Evolutionary conservation across 2,113 vertebrate genomes (phyloP), one percentile per base, ranked within the genome.

Genomic region (Rana temporaria): DNA sequence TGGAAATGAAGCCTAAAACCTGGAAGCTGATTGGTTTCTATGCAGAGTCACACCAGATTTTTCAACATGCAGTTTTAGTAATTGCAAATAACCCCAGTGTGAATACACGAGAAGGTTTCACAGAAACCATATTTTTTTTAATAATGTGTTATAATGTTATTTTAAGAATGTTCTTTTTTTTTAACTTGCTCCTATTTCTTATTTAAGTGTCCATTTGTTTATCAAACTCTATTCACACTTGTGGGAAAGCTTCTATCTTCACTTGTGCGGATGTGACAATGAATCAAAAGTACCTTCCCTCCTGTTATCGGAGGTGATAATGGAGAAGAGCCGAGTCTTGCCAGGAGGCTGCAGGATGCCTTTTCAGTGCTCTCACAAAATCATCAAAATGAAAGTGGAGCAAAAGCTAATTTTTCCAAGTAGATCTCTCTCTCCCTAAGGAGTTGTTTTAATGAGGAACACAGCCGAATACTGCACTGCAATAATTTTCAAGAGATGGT

Each of bases 231-330:
- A 82, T 89, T 91, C 86, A 78, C 85, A 83, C 87, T 85, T 87
- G 84, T 79, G 53, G 66, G 69, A 22, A 86, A 82, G 57, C n/a
- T 82, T 86, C 84, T 88, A 85, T 84, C 79, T 77, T 86, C 86
- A 84, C 84, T 88, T 86, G 80, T 88, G 82, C 75, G 83, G 86
- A 88, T 26, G 84, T 86, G 89, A 87, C 85, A 89, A 87, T 63
- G 86, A 88, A 87, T 85, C 79, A 52, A 67, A 90, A 91, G 80
- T 64, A 74, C 34, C 24, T 86, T 85, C 66, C 83, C 63, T 85
- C 86, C 74, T 84, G 67, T 86, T 86, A 85, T 59, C 85, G n/a
- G 65, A 90, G 84, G 89, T 88, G 89, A 92, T 90, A 90, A 91
- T 87, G 53, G 88, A 89, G 85, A 91, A 85, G 15, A 69, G 65